Evolutionary conservation across 2,113 vertebrate genomes (phyloP), one percentile per base, ranked within the genome.

Genomic region (Girardinichthys multiradiatus): DNA sequence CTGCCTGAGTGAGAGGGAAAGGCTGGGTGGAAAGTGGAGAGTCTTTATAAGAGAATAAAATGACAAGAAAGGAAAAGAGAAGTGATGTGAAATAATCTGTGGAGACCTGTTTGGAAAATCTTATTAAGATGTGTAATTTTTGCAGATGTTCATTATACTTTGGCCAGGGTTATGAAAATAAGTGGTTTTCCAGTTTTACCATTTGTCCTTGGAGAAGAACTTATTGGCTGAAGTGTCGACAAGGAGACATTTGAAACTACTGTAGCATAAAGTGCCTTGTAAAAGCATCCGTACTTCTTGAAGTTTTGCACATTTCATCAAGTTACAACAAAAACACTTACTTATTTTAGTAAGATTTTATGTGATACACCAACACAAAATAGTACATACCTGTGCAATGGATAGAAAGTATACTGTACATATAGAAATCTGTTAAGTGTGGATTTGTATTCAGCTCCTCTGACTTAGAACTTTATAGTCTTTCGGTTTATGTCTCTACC

Each of bases 61-160:
- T 31, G 67, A 70, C 69, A 57, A 12, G 14, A 48, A 59, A 28
- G 31, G 14, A 11, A 12, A 45, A 64, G 57, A 64, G 33, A 42
- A 69, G 70, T 76, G 76, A 82, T 42, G 74, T 89, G 68, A 87
- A 69, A 70, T 15, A 45, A 83, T 66, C 73, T 61, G 64, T 58
- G 64, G 70, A 79, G 33, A 58, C 70, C 58, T 37, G 33, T 57
- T 84, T 72, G 86, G 88, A 86, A 90, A 87, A 89, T 86, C 64
- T 85, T 83, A 80, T 81, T 80, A 79, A 83, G 83, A 87, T 28
- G 79, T 82, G 80, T 76, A 48, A 77, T 84, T 79, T 89, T 85
- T 79, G 77, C 89, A 91, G 91, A 89, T 86, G 88, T 89, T 90
- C 87, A 77, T 88, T 90, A 86, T 35, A 13, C 70, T 81, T 87